phyloP scores from a whole-genome alignment of 2,113 vertebrate genomes.

The Paraplagusia blochii region DNA sequence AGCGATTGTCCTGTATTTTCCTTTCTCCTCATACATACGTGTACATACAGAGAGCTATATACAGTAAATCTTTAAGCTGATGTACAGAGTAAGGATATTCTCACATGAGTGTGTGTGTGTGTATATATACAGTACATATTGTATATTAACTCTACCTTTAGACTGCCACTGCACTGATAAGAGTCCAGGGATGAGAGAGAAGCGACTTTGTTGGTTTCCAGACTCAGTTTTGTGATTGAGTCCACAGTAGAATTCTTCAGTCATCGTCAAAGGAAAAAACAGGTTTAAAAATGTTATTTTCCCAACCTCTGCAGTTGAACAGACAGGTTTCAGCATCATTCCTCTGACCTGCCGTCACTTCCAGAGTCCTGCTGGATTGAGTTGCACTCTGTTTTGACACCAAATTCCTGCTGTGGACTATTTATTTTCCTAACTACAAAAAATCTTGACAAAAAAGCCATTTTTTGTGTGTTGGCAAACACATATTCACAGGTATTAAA shows the following conservation, averaged over 20 bases:
- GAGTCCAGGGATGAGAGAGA: conserved; percentile 23
- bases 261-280: background rate
- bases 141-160: conserved; percentile 44
- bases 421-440: conserved; percentile 5
- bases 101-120: background rate
- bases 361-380: conserved; percentile 14
- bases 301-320: background rate
- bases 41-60: conserved; percentile 62
- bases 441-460: conserved; percentile 45
- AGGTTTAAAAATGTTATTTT: conserved; percentile 1
- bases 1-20: conserved; percentile 32
- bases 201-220: conserved; percentile 19
- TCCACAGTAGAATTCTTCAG: conserved; percentile 3
- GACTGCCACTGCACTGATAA: conserved; percentile 57
- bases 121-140: conserved; percentile 36
- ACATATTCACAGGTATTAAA: conserved; percentile 22
- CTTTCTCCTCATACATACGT: conserved; percentile 49
- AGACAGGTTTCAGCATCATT: conserved; percentile 9
- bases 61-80: conserved; percentile 52
- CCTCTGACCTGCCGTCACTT: conserved; percentile 12
- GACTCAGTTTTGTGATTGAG: conserved; percentile 1
- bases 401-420: conserved; percentile 11
- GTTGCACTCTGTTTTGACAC: conserved; percentile 26
- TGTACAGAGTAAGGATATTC: conserved; percentile 53
- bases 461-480: conserved; percentile 20